Evolutionary conservation across 2,113 vertebrate genomes (phyloP).

Genomic region (Polypterus senegalus): DNA sequence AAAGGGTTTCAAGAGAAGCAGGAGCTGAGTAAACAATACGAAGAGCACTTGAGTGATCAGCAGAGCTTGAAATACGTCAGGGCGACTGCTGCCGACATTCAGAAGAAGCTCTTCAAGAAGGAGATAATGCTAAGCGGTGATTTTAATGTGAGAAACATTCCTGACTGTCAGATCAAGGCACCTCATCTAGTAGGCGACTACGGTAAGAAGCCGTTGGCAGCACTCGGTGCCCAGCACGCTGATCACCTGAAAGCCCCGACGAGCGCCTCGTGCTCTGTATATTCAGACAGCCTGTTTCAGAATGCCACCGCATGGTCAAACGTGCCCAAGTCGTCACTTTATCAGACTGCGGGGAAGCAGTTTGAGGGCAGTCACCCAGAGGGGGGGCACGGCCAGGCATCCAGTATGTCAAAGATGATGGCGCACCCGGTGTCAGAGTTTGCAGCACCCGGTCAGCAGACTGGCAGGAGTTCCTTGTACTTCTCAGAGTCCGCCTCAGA

Average conservation of each 20-base stretch:
- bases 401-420: constrained; percentile 18
- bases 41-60: constrained; percentile 30
- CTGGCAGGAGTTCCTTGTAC: constrained; percentile 12
- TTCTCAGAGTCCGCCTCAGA: constrained; percentile 15
- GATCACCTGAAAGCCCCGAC: constrained; percentile 25
- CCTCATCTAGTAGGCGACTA: constrained; percentile 18
- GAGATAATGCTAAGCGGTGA: constrained; percentile 19
- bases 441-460: constrained; percentile 19
- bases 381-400: constrained; percentile 3
- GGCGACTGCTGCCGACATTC: constrained; percentile 20
- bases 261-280: constrained; percentile 13
- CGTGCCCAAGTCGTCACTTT: constrained; percentile 20
- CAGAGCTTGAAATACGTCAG: constrained; percentile 26
- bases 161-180: constrained; percentile 18
- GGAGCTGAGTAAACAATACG: constrained; percentile 22
- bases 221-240: constrained; percentile 20
- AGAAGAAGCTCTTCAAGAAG: constrained; percentile 24
- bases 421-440: constrained; percentile 22
- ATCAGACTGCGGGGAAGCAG: constrained; percentile 22
- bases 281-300: constrained; percentile 21
- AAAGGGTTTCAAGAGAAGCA: constrained; percentile 26
- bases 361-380: constrained; percentile 7
- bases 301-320: constrained; percentile 19
- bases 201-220: constrained; percentile 21
- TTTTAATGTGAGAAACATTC: constrained; percentile 21